Percentiles rank a stretch among this genome's conserved stretches.
phyloP scores from a whole-genome alignment of 2,797 vertebrate species.

The Melanotaenia boesemani region DNA sequence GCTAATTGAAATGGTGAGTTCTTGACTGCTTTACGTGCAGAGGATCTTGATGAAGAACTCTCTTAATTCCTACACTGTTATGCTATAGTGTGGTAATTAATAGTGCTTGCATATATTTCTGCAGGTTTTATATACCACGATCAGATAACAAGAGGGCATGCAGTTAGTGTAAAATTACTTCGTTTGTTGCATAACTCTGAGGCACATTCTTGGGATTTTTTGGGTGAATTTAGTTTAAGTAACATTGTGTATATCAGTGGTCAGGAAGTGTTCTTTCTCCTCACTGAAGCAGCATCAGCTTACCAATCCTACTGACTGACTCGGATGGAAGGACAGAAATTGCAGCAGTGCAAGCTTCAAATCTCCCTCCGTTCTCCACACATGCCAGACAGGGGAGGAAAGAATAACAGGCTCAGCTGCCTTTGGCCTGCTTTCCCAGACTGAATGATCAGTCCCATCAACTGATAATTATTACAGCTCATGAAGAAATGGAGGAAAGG shows the following conservation, averaged over 20 bases:
- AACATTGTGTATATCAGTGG: background rate
- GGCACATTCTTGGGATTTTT: constrained; percentile 3
- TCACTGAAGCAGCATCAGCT: constrained; percentile 43
- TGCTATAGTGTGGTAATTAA: background rate
- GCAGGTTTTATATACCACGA: background rate
- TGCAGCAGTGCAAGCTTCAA: constrained; percentile 64
- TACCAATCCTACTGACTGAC: constrained; percentile 40
- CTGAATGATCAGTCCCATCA: constrained; percentile 39
- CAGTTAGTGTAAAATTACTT: background rate
- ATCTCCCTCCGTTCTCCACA: constrained; percentile 72
- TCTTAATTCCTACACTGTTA: background rate
- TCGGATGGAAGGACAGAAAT: constrained; percentile 65
- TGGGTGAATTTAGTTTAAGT: constrained; percentile 3
- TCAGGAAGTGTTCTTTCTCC: constrained; percentile 25
- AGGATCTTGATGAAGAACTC: background rate
- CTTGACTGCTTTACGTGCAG: background rate
- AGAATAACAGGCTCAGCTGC: constrained; percentile 72
- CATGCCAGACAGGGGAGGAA: constrained; percentile 77
- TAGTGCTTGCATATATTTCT: background rate
- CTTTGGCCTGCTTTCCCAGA: constrained; percentile 42
- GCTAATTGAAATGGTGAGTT: background rate
- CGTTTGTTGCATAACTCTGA: background rate
- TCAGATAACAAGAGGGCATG: background rate
- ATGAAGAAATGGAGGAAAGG: constrained; percentile 42
- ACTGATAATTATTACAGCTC: constrained; percentile 67